A percentile compares a stretch with the other conserved stretches of the same genome.
Conservation (phyloP, 1,140 invertebrate species). For the Drosophila equinoxialis region DNA sequence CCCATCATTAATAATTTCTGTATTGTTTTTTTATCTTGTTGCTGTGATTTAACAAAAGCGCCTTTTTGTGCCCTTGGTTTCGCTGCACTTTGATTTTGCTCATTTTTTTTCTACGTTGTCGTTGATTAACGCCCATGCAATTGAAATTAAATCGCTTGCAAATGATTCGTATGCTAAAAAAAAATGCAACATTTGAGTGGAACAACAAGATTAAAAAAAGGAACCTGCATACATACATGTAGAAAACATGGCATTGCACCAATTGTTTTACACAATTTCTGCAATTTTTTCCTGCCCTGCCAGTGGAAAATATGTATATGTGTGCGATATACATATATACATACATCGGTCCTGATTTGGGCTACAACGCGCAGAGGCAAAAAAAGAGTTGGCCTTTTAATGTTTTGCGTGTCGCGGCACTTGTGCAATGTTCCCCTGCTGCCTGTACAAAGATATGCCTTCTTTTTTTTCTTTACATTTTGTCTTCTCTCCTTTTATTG, state of each 20-base stretch:
- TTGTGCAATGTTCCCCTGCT: constrained; percentile 34
- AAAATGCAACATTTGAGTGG: constrained; percentile 27
- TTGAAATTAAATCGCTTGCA: constrained; percentile 77
- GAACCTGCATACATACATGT: constrained; percentile 39
- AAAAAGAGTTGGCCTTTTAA: constrained; percentile 45
- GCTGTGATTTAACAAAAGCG: constrained; percentile 2
- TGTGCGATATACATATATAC: background rate
- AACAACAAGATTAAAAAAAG: constrained; percentile 20
- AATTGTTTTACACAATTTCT: constrained; percentile 54
- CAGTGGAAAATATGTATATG: constrained; percentile 11
- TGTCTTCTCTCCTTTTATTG: constrained; percentile 19
- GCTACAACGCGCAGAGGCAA: constrained; percentile 37
- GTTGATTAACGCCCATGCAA: constrained; percentile 77
- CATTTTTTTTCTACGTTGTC: constrained; percentile 38
- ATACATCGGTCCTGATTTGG: constrained; percentile 62
- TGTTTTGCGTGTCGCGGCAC: constrained; percentile 60
- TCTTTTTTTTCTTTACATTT: background rate
- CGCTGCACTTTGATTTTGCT: constrained; percentile 16
- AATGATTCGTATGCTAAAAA: constrained; percentile 59
- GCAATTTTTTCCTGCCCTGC: constrained; percentile 30
- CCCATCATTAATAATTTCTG: background rate
- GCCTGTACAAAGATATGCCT: background rate
- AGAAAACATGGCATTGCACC: constrained; percentile 45
- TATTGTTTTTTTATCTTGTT: background rate
- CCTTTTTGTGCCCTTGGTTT: background rate